phyloP scores from a whole-genome alignment of 2,113 vertebrate genomes.

The Cyprinodon tularosa region DNA sequence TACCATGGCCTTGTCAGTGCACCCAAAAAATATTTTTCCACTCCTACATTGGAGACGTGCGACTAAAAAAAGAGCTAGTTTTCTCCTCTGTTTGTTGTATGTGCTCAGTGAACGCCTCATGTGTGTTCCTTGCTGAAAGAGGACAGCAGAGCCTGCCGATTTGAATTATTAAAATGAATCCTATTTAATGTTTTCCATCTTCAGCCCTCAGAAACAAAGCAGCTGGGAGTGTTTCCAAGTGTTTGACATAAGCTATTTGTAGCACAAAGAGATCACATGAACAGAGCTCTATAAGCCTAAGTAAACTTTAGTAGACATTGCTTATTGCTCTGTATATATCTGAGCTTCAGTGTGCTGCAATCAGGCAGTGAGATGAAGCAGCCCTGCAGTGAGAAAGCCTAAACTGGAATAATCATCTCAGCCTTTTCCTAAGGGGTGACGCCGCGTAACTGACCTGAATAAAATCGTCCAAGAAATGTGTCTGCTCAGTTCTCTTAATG shows the following conservation, averaged over 20 bases:
- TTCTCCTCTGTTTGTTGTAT: constrained; percentile 20
- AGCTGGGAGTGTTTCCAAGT: neutral
- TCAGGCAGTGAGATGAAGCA: neutral
- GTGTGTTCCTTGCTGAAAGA: neutral
- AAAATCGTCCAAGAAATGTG: neutral
- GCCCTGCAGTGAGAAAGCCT: neutral
- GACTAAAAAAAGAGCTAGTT: constrained; percentile 39
- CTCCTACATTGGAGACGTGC: constrained; percentile 24
- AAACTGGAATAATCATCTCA: neutral
- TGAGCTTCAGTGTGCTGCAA: constrained; percentile 12
- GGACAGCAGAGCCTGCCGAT: neutral
- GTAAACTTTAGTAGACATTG: constrained; percentile 14
- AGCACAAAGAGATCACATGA: neutral
- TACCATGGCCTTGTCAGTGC: constrained; percentile 40
- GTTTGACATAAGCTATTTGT: neutral
- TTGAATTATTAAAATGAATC: neutral
- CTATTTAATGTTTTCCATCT: neutral
- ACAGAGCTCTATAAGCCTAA: neutral
- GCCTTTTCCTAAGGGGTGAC: neutral
- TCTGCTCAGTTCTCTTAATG: neutral
- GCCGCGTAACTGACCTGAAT: neutral
- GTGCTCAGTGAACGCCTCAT: neutral
- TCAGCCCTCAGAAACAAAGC: neutral
- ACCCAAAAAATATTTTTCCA: constrained; percentile 39
- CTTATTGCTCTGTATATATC: constrained; percentile 5